Evolutionary conservation across 2,888 invertebrate genomes (phyloP).

Genomic region (Hydroisotoma schaefferi): DNA sequence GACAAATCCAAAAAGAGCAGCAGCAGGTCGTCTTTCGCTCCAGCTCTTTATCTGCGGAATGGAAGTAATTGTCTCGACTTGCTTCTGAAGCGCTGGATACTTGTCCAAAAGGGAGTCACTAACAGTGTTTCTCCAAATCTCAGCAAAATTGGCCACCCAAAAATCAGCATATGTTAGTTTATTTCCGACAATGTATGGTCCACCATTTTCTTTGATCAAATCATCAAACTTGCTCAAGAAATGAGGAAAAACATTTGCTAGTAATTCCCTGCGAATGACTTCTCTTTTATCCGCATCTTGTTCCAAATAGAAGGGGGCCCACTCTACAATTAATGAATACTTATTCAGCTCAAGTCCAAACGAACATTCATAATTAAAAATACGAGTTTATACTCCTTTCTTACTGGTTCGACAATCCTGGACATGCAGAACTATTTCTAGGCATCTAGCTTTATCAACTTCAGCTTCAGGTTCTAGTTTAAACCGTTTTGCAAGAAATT

Average conservation of each 20-base stretch:
- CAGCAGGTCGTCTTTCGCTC: constrained; percentile 17
- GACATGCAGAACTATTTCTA: constrained; percentile 58
- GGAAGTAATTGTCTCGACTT: constrained; percentile 11
- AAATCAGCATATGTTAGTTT: constrained; percentile 29
- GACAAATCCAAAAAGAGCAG: constrained; percentile 10
- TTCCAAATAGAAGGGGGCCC: constrained; percentile 21
- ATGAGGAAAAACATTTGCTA: constrained; percentile 15
- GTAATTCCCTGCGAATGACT: constrained; percentile 11
- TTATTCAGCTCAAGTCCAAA: too few relatives aligned
- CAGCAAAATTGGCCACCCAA: constrained; percentile 20
- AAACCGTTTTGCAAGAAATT: constrained; percentile 58
- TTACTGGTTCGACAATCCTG: constrained; percentile 59
- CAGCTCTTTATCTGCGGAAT: constrained; percentile 32
- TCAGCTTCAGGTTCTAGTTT: constrained; percentile 58
- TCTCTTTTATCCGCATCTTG: constrained; percentile 18
- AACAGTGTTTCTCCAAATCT: constrained; percentile 23
- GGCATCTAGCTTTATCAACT: constrained; percentile 59
- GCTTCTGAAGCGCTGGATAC: constrained; percentile 22
- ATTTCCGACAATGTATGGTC: constrained; percentile 25
- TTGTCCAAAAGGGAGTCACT: constrained; percentile 16
- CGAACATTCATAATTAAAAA: too few relatives aligned
- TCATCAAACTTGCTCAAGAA: constrained; percentile 27
- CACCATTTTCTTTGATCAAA: constrained; percentile 23
- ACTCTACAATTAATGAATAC: constrained; percentile 15
- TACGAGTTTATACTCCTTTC: constrained; percentile 14